Conservation (phyloP, 1,140 invertebrate genomes). For the Temnothorax longispinosus region DNA sequence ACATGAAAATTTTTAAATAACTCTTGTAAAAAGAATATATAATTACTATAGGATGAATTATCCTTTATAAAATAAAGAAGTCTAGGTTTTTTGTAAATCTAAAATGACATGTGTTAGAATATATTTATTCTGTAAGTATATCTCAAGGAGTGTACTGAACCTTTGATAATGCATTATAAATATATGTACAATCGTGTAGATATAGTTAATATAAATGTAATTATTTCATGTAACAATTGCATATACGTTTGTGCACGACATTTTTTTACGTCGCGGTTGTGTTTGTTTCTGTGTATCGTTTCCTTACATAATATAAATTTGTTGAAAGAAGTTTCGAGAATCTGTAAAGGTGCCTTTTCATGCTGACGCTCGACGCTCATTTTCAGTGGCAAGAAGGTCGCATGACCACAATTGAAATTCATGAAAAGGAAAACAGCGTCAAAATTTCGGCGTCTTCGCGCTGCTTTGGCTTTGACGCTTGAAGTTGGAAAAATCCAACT, state of each 20-base stretch:
- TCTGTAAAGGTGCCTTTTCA: not conserved
- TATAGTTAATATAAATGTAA: conserved; percentile 36
- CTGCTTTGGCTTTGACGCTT: no score
- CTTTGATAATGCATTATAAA: conserved; percentile 35
- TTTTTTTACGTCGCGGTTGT: not conserved
- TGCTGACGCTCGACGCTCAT: no score
- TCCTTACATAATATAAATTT: not conserved
- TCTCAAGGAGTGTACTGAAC: not conserved
- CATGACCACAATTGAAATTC: no score
- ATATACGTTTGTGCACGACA: not conserved
- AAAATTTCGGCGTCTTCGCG: no score
- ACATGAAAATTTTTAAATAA: conserved; percentile 2
- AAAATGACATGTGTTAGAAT: not conserved
- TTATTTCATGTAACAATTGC: not conserved
- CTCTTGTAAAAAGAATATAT: conserved; percentile 27
- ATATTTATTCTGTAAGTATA: conserved; percentile 36
- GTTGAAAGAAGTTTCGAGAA: not conserved
- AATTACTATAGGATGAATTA: not conserved
- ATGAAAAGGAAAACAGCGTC: no score
- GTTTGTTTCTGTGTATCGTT: not conserved
- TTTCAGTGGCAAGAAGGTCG: no score
- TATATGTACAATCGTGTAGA: conserved; percentile 26
- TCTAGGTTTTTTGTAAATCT: conserved; percentile 33
- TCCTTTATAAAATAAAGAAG: conserved; percentile 25
- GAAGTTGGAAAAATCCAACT: no score